Base-by-base conservation (phyloP, 2,797 vertebrate species). In the Hoplostethus atlanticus region DNA sequence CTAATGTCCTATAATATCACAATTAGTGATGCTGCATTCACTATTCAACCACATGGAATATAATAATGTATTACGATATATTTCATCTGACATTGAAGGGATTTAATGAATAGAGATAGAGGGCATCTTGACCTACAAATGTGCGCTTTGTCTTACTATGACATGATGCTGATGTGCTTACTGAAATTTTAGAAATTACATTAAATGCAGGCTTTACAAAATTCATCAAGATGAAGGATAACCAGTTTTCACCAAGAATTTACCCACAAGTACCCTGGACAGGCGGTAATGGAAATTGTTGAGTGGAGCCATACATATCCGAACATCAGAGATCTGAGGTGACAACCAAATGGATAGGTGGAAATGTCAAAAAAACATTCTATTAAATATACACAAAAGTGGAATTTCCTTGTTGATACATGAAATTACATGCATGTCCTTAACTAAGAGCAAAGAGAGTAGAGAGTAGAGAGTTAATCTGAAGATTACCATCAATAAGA, bases 61-160 rank as follows among this genome's bases (percentile, higher is more conserved):
- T 52, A 78, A 73, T 65, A 28, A 52, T 54, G 21, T 34, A 64
- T 79, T 74, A 56, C 50, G 56, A 9, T 38, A 65, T 59, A 59
- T 81, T 71, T 67, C 8, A 71, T 68, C 15, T 46, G 13, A 15
- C 73, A 73, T 60, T 64, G 21, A 66, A 36, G 53, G 54, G 44
- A 74, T 77, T 81, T 81, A 71, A 73, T 76, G 67, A 77, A 56
- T 15, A 67, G 73, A 73, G 51, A 44, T 21, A 76, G 61, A 69
- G 51, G 59, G 55, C 75, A 62, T 77, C 67, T 44, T 73, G 75
- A 85, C 67, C 67, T 68, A n/a, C 15, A 54, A 71, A 84, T 77
- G 31, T 59, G 36, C 59, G 67, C 67, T 2, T 25, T 12, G 13
- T 70, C 25, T 73, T 42, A 3, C 13, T 38, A 1, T 66, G 42